Base-by-base conservation (phyloP, 1,140 invertebrate species). In the Microplitis demolitor region DNA sequence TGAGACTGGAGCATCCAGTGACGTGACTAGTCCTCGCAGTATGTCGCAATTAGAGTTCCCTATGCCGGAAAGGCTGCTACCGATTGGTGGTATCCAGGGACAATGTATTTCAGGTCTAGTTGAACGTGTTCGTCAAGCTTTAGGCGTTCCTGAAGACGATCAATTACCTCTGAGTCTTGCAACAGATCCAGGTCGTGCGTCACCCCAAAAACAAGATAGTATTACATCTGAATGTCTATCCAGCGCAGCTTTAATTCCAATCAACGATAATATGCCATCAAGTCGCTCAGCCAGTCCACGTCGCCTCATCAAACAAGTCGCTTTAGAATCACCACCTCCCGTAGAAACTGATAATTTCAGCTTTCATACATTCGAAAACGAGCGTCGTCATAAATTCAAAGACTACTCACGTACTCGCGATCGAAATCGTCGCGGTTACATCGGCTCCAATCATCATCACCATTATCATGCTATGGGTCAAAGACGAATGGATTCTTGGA, bases 251-350 rank as follows among this genome's bases (percentile, higher is more conserved):
- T 14, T 81, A 34, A 78, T 81, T 53, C 74, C 75, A 3, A 79
- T 71, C 4, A 83, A 76, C 58, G 84, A 85, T 31, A 33, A 79
- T 1, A 24, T 24, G 24, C 82, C 83, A 33, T 78, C 84, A 4
- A 84, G 82, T 24, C 81, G 82, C 74, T 86, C 83, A 14, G 14
- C 82, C 4, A 87, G 84, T 76, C 84, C 84, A 8, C 80, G 84
- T 64, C 82, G 81, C 71, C 74, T 87, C 31, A 87, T 81, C 56
- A 87, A 87, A 60, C 85, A 87, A 68, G 84, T 86, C 11, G 85
- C 85, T 63, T 69, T 87, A 13, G 85, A 87, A 71, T 86, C 83
- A 2, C 83, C 85, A 5, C 84, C 84, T 4, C 79, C 83, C 16
- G 76, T 67, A 3, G 84, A 87, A 13, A 74, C 72, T 4, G 78